A percentile compares a stretch with the other conserved stretches of the same genome.
These are phyloP conservation scores for Morinoia aosen DNA, from an alignment of 2,888 invertebrate species.

Conservation along the genomic window DNA sequence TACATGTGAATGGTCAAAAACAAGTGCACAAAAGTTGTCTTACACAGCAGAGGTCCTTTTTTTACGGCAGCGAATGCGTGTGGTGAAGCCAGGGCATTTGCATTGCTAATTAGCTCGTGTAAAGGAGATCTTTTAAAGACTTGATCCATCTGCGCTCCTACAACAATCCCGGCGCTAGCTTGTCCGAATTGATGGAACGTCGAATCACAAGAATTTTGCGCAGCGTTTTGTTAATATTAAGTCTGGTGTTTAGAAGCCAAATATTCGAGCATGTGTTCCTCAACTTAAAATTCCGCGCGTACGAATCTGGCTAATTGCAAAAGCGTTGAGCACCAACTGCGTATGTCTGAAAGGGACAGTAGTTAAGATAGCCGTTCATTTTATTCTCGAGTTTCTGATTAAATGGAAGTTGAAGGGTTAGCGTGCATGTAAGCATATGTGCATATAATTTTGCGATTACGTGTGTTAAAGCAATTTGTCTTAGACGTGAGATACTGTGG, in stretches of 20 bases:
- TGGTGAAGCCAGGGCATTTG: not conserved
- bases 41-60: not conserved
- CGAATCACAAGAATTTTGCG: not conserved
- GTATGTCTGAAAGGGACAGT: not conserved
- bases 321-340: not conserved
- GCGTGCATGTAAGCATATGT: not conserved
- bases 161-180: not conserved
- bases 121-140: not conserved
- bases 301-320: slow-evolving; percentile 3
- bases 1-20: slow-evolving; percentile 41
- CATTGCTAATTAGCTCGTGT: slow-evolving; percentile 47
- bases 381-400: not conserved
- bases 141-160: not conserved
- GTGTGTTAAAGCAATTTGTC: no score
- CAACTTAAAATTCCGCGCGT: not conserved
- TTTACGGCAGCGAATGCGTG: not conserved
- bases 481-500: no score
- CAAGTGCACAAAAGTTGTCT: slow-evolving; percentile 37
- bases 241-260: not conserved
- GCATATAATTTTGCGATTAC: no score
- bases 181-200: slow-evolving; percentile 33
- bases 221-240: not conserved
- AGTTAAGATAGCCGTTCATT: not conserved
- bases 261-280: not conserved
- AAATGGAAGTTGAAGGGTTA: not conserved